Conservation (phyloP, 2,888 invertebrate genomes). For the Elaeidobius kamerunicus region DNA sequence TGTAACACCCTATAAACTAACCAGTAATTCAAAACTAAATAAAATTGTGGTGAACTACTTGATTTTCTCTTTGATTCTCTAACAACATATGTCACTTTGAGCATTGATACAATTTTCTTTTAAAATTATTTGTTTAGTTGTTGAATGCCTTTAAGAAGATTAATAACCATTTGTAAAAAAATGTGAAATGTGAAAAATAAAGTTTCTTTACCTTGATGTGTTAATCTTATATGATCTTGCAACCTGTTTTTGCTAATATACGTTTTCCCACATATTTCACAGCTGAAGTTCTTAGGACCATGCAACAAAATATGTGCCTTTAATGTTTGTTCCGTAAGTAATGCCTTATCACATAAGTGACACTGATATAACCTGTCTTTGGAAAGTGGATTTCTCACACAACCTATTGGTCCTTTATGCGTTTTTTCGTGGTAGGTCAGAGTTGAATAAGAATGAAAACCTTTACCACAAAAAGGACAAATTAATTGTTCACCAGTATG, state of each 20-base stretch:
- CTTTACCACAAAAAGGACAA: conserved; percentile 32
- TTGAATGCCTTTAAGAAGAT: too few species aligned
- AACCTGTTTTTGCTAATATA: conserved; percentile 29
- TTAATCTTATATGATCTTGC: conserved; percentile 29
- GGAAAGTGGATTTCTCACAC: conserved; percentile 13
- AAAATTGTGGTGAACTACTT: too few species aligned
- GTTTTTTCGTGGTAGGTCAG: conserved; percentile 31
- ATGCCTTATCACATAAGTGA: conserved; percentile 29
- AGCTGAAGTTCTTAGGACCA: conserved; percentile 31
- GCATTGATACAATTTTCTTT: too few species aligned
- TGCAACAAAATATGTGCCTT: conserved; percentile 30
- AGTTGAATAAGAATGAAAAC: conserved; percentile 31
- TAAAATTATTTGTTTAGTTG: too few species aligned
- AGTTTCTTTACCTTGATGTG: conserved; percentile 29
- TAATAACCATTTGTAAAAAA: too few species aligned
- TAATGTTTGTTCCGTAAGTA: conserved; percentile 30
- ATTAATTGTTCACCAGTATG: conserved; percentile 31
- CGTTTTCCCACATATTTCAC: conserved; percentile 32
- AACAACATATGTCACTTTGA: too few species aligned
- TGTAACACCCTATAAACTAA: too few species aligned
- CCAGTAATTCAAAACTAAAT: too few species aligned
- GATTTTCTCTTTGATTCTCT: too few species aligned
- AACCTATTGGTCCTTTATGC: conserved; percentile 26
- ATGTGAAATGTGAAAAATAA: neutral
- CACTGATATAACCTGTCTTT: conserved; percentile 25